Evolutionary conservation across 2,113 vertebrate genomes (phyloP).

Genomic region (Corythornis madagascariensis): DNA sequence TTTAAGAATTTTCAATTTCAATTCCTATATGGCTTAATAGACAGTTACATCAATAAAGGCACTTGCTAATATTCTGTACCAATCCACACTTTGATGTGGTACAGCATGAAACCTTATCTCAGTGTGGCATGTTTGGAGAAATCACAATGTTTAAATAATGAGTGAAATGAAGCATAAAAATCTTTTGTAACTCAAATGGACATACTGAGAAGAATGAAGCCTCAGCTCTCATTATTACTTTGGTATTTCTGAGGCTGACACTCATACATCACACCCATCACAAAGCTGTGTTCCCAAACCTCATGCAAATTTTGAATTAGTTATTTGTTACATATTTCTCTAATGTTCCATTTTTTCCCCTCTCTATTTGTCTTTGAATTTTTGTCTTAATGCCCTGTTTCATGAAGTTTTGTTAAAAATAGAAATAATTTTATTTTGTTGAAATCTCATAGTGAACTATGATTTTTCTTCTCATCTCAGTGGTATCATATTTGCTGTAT

Average conservation of each 20-base stretch:
- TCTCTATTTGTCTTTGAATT: too few relatives aligned
- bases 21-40: slow-evolving; percentile 72
- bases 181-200: slow-evolving; percentile 74
- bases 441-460: neutral
- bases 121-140: slow-evolving; percentile 78
- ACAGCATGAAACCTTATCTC: slow-evolving; percentile 79
- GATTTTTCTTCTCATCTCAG: neutral
- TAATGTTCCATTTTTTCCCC: neutral
- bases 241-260: slow-evolving; percentile 62
- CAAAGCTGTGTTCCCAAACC: slow-evolving; percentile 39
- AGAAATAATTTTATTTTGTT: slow-evolving; percentile 40
- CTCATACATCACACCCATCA: slow-evolving; percentile 8
- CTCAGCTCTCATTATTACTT: slow-evolving; percentile 55
- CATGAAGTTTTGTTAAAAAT: neutral
- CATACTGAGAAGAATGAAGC: slow-evolving; percentile 66
- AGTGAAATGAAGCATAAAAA: slow-evolving; percentile 76
- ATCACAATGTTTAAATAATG: slow-evolving; percentile 81
- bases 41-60: slow-evolving; percentile 72
- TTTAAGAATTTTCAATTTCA: slow-evolving; percentile 64
- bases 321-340: slow-evolving; percentile 36
- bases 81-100: slow-evolving; percentile 75
- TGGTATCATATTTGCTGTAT: neutral
- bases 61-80: slow-evolving; percentile 47
- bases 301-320: slow-evolving; percentile 38
- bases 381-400: slow-evolving; percentile 53